Percentiles rank a stretch among this genome's conserved stretches.
Evolutionary conservation across 1,140 invertebrate species (phyloP).

Genomic region (Octopus bimaculoides): DNA sequence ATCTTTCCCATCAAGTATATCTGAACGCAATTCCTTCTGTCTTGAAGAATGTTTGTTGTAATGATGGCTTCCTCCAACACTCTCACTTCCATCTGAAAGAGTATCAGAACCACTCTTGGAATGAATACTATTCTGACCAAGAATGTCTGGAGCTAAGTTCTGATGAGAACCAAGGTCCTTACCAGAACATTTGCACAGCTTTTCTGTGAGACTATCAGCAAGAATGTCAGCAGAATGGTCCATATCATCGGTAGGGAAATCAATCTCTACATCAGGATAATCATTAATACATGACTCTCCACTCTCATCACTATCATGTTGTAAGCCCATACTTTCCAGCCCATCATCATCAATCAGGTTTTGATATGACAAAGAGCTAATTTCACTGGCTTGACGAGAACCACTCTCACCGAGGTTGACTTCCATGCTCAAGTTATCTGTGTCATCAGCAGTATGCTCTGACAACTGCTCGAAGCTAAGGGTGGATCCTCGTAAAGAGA

Average conservation of each 20-base stretch:
- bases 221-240: not conserved
- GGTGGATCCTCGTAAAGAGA: not conserved
- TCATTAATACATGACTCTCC: conserved; percentile 23
- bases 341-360: conserved; percentile 49
- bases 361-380: conserved; percentile 52
- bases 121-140: not conserved
- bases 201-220: not conserved
- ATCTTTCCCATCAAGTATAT: not conserved
- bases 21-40: not conserved
- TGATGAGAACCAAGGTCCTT: conserved; percentile 1
- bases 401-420: conserved; percentile 50
- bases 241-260: not conserved
- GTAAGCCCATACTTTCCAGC: conserved; percentile 32
- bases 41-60: not conserved
- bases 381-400: conserved; percentile 52
- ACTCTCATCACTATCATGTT: conserved; percentile 49
- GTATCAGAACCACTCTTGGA: conserved; percentile 1
- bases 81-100: not conserved
- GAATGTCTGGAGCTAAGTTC: not conserved
- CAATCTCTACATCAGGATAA: conserved; percentile 10
- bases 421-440: conserved; percentile 51
- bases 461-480: conserved; percentile 18
- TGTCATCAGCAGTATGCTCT: conserved; percentile 25
- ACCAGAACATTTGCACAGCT: not conserved
- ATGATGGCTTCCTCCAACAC: not conserved